Evolutionary conservation across 2,113 vertebrate species (phyloP), one percentile per base, ranked within the genome.

Genomic region (Trochalopteron elliotii): DNA sequence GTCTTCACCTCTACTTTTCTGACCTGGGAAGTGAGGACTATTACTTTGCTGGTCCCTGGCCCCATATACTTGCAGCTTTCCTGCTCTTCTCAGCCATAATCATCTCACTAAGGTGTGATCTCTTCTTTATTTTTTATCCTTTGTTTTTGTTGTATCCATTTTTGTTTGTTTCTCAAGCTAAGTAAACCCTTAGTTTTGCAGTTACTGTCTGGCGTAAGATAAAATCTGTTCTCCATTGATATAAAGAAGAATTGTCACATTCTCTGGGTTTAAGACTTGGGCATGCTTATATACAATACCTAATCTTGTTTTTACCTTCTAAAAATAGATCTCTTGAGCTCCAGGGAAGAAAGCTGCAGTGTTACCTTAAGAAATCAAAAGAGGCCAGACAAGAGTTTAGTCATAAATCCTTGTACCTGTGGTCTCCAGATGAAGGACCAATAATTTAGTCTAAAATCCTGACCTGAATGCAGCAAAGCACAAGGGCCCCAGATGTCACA

Each of bases 361-460:
- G 65, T 68, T 94, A 31, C 61, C 75, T 56, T 87, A 71, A 89
- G 68, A 87, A 96, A 94, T 77, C 3, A 2, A 77, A 91, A 77
- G 47, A 81, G 33, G 42, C 37, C 76, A 91, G 76, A 79, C 68
- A 82, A 65, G 74, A 81, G 44, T 91, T 90, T 60, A 87, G 74
- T 82, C 72, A 59, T 96, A 97, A 95, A 94, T 97, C 88, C 65
- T 89, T 79, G 27, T 90, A 93, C 86, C 76, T 83, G 53, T 10
- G 19, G 27, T 83, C 79, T 89, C 63, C 12, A 15, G 90, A 90
- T 83, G 75, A 95, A 90, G 82, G 56, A 79, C 64, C 0, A 25
- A 91, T 80, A 96, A 75, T 64, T 92, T 88, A 83, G 59, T 67
- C 47, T 65, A 42, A 96, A 92, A 49, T 83, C 72, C 64, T 60